A percentile compares a stretch with the other conserved stretches of the same genome.
phyloP scores from a whole-genome alignment of 2,888 invertebrate species.

The Ceraclea dissimilis region DNA sequence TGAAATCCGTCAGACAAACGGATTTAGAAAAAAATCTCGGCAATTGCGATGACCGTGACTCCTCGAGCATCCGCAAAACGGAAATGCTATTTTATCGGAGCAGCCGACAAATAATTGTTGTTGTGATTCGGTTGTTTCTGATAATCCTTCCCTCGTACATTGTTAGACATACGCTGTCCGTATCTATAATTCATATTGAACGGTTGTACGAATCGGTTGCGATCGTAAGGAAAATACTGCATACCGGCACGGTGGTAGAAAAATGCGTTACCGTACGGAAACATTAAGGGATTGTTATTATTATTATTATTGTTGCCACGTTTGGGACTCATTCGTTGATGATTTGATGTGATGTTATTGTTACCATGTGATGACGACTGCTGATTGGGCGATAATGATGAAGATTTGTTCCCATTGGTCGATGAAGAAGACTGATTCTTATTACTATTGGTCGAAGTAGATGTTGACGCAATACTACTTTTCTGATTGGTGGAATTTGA shows the following conservation, averaged over 20 bases:
- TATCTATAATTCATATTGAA: background rate
- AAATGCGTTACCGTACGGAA: background rate
- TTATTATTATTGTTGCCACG: no score
- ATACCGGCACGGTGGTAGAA: conserved; percentile 9
- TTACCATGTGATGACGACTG: background rate
- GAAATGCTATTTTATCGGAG: conserved; percentile 43
- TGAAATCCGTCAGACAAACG: no score
- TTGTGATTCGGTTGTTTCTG: conserved; percentile 17
- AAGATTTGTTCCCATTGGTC: background rate
- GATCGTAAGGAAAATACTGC: conserved; percentile 14
- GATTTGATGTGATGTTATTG: background rate
- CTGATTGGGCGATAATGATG: background rate
- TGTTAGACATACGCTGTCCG: conserved; percentile 4
- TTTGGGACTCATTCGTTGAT: background rate
- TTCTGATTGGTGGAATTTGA: background rate
- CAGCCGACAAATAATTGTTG: conserved; percentile 39
- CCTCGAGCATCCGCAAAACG: no score
- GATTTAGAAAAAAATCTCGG: no score
- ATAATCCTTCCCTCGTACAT: conserved; percentile 16
- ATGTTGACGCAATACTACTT: background rate
- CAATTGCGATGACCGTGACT: no score
- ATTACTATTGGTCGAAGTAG: background rate
- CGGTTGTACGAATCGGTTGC: conserved; percentile 4
- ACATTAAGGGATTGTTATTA: background rate
- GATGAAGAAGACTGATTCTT: background rate